Percentiles rank a stretch among this genome's conserved stretches.
Evolutionary conservation across 2,797 vertebrate species (phyloP).

Genomic region (Eidolon dupreanum): DNA sequence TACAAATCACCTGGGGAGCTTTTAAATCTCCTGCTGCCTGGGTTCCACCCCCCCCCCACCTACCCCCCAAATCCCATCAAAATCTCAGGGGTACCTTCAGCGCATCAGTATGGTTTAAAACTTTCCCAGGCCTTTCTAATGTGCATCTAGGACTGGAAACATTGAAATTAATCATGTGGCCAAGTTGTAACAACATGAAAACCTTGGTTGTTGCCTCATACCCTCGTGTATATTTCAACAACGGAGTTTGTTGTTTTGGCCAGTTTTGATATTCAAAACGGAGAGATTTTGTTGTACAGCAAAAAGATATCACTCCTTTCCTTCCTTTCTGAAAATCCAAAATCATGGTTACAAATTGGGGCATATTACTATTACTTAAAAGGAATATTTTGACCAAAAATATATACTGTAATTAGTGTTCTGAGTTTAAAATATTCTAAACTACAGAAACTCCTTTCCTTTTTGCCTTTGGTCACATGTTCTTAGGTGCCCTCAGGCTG

Average conservation of each 20-base stretch:
- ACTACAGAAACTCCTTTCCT: neutral
- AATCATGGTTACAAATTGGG: neutral
- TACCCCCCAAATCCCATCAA: neutral
- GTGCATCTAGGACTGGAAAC: neutral
- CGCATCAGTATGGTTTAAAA: neutral
- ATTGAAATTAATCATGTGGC: neutral
- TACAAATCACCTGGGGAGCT: neutral
- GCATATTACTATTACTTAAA: neutral
- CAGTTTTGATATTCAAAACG: neutral
- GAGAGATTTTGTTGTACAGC: neutral
- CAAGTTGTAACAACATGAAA: neutral
- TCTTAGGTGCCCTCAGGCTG: neutral
- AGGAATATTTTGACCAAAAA: neutral
- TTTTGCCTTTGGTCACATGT: neutral
- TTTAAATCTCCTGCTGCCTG: neutral
- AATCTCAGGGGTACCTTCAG: neutral
- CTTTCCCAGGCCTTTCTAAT: neutral
- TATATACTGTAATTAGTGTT: neutral
- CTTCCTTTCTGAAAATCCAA: neutral
- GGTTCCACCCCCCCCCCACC: neutral
- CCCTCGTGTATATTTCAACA: neutral
- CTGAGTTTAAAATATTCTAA: neutral
- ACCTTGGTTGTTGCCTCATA: neutral
- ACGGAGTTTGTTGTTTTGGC: neutral
- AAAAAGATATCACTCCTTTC: neutral